A percentile compares a stretch with the other conserved stretches of the same genome.
These are phyloP conservation scores for Holacanthus passer DNA, from an alignment of 2,113 vertebrate genomes.

Conservation along the genomic window DNA sequence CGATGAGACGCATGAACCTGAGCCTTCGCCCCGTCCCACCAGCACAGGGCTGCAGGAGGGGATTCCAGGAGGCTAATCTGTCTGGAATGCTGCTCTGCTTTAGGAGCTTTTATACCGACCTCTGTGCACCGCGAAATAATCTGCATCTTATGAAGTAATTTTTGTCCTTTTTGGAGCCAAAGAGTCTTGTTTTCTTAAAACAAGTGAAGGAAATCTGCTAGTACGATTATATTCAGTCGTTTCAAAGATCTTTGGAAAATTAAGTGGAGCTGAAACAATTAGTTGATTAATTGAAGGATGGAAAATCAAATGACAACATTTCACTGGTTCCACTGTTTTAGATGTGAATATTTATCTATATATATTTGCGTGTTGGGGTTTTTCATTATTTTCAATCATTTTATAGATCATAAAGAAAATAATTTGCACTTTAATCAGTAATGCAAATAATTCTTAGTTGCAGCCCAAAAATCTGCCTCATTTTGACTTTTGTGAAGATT, in stretches of 20 bases:
- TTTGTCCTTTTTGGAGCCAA: background rate
- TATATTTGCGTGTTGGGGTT: too few relatives aligned
- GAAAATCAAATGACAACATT: too few relatives aligned
- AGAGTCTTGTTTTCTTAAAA: background rate
- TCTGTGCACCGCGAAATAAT: conserved; percentile 12
- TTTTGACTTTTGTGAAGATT: background rate
- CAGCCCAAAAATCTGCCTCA: background rate
- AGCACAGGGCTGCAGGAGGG: conserved; percentile 35
- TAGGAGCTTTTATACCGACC: conserved; percentile 41
- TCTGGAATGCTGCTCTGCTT: conserved; percentile 78
- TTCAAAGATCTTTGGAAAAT: background rate
- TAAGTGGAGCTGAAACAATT: background rate
- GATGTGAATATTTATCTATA: background rate
- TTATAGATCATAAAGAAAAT: background rate
- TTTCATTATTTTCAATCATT: background rate
- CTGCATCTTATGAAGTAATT: background rate
- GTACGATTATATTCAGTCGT: background rate
- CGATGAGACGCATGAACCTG: conserved; percentile 12
- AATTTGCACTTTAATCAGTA: background rate
- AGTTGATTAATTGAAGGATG: background rate
- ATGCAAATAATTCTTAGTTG: background rate
- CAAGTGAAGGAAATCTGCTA: background rate
- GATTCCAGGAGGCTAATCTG: conserved; percentile 77
- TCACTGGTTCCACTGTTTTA: background rate
- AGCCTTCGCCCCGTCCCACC: conserved; percentile 21